Base-by-base conservation (phyloP, 30 jellyfish, hydroid and myxozoan species). In the Chrysaora quinquecirrha region DNA sequence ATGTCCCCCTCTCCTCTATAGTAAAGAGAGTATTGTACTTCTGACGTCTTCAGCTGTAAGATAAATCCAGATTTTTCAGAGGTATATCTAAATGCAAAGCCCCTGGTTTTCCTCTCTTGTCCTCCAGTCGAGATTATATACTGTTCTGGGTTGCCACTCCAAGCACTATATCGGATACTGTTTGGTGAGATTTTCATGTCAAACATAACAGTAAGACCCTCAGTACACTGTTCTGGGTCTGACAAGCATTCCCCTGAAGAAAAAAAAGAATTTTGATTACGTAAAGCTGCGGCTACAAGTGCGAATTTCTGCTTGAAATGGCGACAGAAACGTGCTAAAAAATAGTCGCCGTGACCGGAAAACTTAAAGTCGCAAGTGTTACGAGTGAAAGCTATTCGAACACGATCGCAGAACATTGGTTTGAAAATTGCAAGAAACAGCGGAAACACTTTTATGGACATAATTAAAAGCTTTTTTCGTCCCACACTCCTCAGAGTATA, bases 61-160 rank as follows among this genome's bases (percentile, higher is more conserved):
- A 85, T 86, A 60, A 91, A 85, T 14, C 98, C 98, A 23, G 76
- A 76, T n/a, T 92, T 88, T 52, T 86, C 98, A 63, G 79, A 80
- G 66, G 80, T 96, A 56, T 91, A 91, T 63, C 85, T 58, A 47
- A 91, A 85, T 24, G 98, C 98, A 60, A 85, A 91, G 23, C 98
- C 98, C 33, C 96, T 85, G 1, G 98, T 84, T 30, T 90, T 96
- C 52, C 88, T 60, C 49, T 89, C 78, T 71, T 90, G 98, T 30
- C 98, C 98, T 24, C 98, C 98, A 75, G 95, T 91, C 4, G 98
- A 85, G 16, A 85, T 74, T 25, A 91, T 70, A 52, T 91, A 91
- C 38, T 85, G 96, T 58, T 91, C 95, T 1, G 84, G 78, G 34
- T 75, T 54, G 31, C 95, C 96, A 9, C 79, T 85, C 0, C 58